Evolutionary conservation across 2,113 vertebrate species (phyloP).

Genomic region (Macrotis lagotis): DNA sequence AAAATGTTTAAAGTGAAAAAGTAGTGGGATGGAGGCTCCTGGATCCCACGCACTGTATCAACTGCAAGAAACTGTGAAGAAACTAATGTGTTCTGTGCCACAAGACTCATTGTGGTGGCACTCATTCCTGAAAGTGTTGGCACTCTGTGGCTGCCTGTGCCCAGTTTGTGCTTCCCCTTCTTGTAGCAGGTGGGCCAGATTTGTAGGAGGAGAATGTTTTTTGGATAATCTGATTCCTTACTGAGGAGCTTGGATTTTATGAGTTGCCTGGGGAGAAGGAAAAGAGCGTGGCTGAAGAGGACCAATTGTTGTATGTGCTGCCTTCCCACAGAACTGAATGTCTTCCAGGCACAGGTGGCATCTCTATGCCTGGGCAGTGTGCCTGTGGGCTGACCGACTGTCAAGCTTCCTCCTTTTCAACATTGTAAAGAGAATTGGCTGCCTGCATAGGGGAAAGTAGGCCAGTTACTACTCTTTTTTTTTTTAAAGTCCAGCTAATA

Average conservation of each 20-base stretch:
- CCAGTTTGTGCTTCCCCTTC: not conserved
- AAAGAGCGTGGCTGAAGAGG: not conserved
- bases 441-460: not conserved
- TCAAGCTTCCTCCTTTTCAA: not conserved
- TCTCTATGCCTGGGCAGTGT: not conserved
- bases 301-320: not conserved
- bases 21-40: conserved; percentile 1
- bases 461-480: not conserved
- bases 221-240: not conserved
- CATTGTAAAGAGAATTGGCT: not conserved
- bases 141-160: not conserved
- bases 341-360: not conserved
- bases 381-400: not conserved
- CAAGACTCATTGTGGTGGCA: not conserved
- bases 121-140: not conserved
- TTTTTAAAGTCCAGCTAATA: not conserved
- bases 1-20: conserved; percentile 54
- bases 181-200: not conserved
- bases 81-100: not conserved
- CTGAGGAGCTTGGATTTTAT: not conserved
- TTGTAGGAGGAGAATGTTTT: not conserved
- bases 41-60: conserved; percentile 29
- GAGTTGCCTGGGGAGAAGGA: not conserved
- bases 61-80: conserved; percentile 24
- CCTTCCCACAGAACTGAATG: not conserved